phyloP scores from a whole-genome alignment of 2,797 vertebrate species.

The Acanthurus tractus region DNA sequence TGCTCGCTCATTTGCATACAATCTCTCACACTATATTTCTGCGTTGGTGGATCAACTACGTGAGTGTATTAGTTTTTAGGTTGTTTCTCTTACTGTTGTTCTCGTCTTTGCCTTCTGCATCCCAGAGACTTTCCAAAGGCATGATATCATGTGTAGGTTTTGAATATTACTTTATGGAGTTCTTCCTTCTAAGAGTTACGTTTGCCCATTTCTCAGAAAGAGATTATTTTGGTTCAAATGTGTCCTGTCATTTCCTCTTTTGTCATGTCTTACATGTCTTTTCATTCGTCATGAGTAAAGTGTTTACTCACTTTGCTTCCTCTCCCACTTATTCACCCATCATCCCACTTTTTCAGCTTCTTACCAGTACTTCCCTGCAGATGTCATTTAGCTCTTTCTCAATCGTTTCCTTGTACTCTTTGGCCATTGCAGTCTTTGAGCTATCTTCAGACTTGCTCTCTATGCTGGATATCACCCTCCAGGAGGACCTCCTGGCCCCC shows the following conservation, averaged over 20 bases:
- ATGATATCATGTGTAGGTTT: neutral
- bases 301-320: neutral
- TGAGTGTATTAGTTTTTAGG: neutral
- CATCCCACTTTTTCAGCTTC: slow-evolving; percentile 50
- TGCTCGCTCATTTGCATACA: neutral
- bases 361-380: slow-evolving; percentile 97
- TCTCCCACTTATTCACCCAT: neutral
- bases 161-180: neutral
- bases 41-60: neutral
- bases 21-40: neutral
- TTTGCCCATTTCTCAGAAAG: too few species aligned
- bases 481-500: slow-evolving; percentile 94
- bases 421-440: slow-evolving; percentile 85
- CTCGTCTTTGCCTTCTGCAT: neutral
- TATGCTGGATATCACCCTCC: slow-evolving; percentile 95
- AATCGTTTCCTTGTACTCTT: slow-evolving; percentile 92
- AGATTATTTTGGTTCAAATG: neutral
- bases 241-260: neutral
- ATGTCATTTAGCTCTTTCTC: slow-evolving; percentile 94
- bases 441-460: slow-evolving; percentile 88
- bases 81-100: neutral
- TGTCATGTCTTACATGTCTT: neutral
- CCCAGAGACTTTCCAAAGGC: neutral
- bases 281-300: neutral
- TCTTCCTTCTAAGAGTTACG: neutral